Base-by-base conservation (phyloP, 2,113 vertebrate species). In the Larimichthys polyactis region DNA sequence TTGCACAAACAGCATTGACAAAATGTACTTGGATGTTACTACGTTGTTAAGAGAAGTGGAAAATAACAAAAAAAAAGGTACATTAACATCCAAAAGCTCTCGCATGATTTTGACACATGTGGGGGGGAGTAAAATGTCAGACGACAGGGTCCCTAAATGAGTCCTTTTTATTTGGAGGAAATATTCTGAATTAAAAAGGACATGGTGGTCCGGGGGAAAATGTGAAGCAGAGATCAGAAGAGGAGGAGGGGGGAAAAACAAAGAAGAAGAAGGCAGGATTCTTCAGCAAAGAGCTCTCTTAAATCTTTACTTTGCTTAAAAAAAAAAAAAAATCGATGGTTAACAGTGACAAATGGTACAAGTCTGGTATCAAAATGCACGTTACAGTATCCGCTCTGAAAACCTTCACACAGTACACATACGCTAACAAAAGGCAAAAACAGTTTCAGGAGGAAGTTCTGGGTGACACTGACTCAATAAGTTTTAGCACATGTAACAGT, bases 1-100 rank as follows among this genome's bases (percentile, higher is more conserved):
- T 94, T 96, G 94, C 94, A 95, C 94, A 95, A 95, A 95, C 88
- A 94, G 92, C 90, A 84, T 89, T 90, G 93, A 95, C 93, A 95
- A 94, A 94, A 92, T 92, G 85, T 91, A 93, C 62, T 89, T 55
- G 27, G 83, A 87, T 90, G 88, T 93, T 94, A 93, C 87, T 72
- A 91, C 64, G 63, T 87, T 84, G 78, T 81, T 84, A 78, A 71
- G 83, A 87, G 79, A 87, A 90, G 71, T 85, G 90, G 75, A 87
- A 85, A 92, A 89, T 74, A 85, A 87, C 54, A 83, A 87, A 85
- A 72, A 72, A 71, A 90, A 86, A 68, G 83, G 75, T 79, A 83
- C 70, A 82, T 60, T 65, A 71, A 92, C 73, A 83, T 88, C 83
- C 71, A 82, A 75, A 88, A 89, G 74, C 79, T 88, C 54, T 49